Base-by-base conservation (phyloP, 2,113 vertebrate genomes). In the Maccullochella peelii region DNA sequence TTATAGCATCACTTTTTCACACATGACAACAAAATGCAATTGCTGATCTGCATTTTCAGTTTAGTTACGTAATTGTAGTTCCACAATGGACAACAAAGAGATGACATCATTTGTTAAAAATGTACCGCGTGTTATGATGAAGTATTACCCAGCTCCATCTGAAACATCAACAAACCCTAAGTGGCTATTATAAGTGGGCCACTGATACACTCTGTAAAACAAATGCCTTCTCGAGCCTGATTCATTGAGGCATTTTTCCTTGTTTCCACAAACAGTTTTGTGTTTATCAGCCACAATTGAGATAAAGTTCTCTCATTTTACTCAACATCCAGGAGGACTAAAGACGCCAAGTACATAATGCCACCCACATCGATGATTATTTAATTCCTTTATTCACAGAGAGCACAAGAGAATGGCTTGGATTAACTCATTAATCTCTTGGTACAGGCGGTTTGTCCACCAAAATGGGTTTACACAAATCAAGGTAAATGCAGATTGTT, bases 361-460 rank as follows among this genome's bases (percentile, higher is more conserved):
- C 90, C 88, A 77, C 82, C 67, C 44, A 69, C 87, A 61, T 84
- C 74, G 74, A 72, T 83, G 91, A 92, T 94, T 92, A 89, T 93
- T 95, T 90, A 89, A 82, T 75, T 70, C 50, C 80, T 71, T 86
- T 83, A 75, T 84, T 92, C 85, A 92, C 83, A 44, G 66, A 80
- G 59, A 84, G 78, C 89, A 92, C 83, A 72, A 84, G 82, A 82
- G 75, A 91, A 88, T 76, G 38, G 85, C 72, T 87, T 49, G 92
- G 90, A 95, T 94, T 90, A 93, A 93, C 80, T 85, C 88, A 93
- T 95, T 94, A 91, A 94, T 95, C 94, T 95, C 82, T 80, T 65
- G 66, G 68, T 66, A 70, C 82, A 44, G 82, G 77, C 77, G n/a
- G 80, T 84, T 89, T 93, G 93, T 92, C 88, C 40, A 66, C 21